A percentile compares a stretch with the other conserved stretches of the same genome.
Conservation (phyloP, 2,888 invertebrate species). For the Drosophila robusta region DNA sequence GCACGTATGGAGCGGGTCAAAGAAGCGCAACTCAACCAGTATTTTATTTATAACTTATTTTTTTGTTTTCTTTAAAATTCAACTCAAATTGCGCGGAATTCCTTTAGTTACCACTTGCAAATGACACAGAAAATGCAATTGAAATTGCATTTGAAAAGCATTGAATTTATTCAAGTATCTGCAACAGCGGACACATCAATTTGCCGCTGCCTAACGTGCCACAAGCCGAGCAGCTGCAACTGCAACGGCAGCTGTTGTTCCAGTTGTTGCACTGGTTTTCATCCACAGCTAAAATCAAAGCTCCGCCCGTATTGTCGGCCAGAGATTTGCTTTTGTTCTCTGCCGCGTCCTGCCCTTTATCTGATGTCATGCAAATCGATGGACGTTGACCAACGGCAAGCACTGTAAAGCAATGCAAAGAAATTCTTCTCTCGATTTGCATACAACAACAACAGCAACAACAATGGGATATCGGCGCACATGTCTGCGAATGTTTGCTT, state of each 20-base stretch:
- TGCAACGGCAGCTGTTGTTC: slow-evolving; percentile 9
- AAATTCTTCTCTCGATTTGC: slow-evolving; percentile 62
- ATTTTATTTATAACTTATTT: background rate
- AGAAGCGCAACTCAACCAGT: slow-evolving; percentile 20
- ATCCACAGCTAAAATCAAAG: slow-evolving; percentile 18
- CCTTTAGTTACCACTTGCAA: background rate
- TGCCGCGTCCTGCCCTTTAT: background rate
- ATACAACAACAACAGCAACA: slow-evolving; percentile 34
- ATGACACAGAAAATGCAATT: slow-evolving; percentile 20
- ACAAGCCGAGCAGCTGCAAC: slow-evolving; percentile 26
- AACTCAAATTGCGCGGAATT: background rate
- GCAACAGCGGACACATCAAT: slow-evolving; percentile 29
- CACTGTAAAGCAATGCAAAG: slow-evolving; percentile 24
- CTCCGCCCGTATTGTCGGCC: slow-evolving; percentile 8
- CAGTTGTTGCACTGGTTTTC: slow-evolving; percentile 1
- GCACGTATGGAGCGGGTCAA: slow-evolving; percentile 17
- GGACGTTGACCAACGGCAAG: slow-evolving; percentile 37
- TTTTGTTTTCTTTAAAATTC: background rate
- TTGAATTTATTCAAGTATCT: slow-evolving; percentile 48
- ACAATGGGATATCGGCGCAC: slow-evolving; percentile 43
- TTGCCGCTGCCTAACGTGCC: slow-evolving; percentile 25
- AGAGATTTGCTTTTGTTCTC: slow-evolving; percentile 26
- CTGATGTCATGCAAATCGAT: slow-evolving; percentile 44
- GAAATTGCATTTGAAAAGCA: slow-evolving; percentile 29
- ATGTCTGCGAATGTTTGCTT: slow-evolving; percentile 47